Conservation (phyloP, 2,888 invertebrate species). For the Anoplius nigerrimus region DNA sequence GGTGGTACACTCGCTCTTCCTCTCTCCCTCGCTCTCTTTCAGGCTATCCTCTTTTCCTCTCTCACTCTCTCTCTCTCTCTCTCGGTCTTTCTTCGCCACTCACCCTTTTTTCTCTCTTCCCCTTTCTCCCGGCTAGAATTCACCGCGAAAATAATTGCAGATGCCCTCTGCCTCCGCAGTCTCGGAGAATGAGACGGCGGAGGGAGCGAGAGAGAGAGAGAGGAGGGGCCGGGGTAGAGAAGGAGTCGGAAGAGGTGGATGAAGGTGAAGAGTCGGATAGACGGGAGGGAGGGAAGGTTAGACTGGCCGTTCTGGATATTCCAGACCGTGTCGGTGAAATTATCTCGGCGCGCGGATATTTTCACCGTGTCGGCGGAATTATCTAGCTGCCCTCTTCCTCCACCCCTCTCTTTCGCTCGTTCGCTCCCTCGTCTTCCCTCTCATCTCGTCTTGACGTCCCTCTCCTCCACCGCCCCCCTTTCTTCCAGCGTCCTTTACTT, state of each 20-base stretch:
- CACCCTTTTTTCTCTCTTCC: too few relatives aligned
- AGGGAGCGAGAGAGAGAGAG: not conserved
- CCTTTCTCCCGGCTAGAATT: constrained; percentile 31
- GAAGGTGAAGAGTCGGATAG: not conserved
- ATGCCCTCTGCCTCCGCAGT: constrained; percentile 24
- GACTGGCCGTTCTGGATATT: constrained; percentile 27
- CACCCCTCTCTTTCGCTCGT: not conserved
- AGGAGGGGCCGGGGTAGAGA: constrained; percentile 2
- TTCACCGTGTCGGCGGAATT: constrained; percentile 40
- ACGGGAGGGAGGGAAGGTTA: constrained; percentile 1
- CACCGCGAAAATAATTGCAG: constrained; percentile 51
- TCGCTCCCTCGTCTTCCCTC: not conserved
- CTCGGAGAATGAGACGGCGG: constrained; percentile 12
- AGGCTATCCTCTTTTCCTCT: too few relatives aligned
- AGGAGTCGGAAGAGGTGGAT: not conserved
- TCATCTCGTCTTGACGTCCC: not conserved
- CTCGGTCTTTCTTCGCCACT: too few relatives aligned
- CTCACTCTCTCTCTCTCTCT: too few relatives aligned
- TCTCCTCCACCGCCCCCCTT: not conserved
- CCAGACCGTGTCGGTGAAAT: constrained; percentile 25
- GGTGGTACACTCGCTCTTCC: constrained; percentile 31
- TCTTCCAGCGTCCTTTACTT: not conserved
- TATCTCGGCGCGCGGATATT: constrained; percentile 26
- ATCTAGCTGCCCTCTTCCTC: constrained; percentile 17
- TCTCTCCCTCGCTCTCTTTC: too few relatives aligned